A percentile compares a stretch with the other conserved stretches of the same genome.
phyloP scores from a whole-genome alignment of 2,888 invertebrate species.

The Romanomermis culicivorax region DNA sequence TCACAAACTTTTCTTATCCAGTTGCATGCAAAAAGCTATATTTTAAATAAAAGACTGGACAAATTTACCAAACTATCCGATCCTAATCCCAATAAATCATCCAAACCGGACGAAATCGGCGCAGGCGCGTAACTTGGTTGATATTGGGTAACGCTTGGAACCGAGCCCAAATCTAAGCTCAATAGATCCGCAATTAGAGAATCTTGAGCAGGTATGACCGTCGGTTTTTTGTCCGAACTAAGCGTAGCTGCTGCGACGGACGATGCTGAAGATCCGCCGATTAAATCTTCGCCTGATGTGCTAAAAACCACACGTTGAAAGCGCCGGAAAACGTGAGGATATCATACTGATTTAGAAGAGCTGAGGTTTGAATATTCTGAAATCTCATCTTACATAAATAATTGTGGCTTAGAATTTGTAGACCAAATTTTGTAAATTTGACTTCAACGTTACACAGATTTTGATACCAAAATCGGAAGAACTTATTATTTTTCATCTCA shows the following conservation, averaged over 20 bases:
- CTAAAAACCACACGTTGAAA: no score
- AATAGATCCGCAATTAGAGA: constrained; percentile 86
- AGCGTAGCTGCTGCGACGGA: background rate
- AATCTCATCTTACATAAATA: no score
- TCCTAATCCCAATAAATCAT: constrained; percentile 19
- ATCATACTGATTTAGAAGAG: no score
- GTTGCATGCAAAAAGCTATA: background rate
- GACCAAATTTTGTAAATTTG: no score
- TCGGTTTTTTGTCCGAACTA: constrained; percentile 18
- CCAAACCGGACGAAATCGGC: constrained; percentile 21
- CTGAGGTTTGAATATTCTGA: no score
- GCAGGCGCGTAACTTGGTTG: constrained; percentile 17
- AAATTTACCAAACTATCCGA: constrained; percentile 12
- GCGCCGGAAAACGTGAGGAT: no score
- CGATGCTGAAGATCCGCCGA: background rate
- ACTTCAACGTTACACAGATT: no score
- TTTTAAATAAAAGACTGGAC: constrained; percentile 2
- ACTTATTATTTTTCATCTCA: no score
- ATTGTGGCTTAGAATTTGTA: no score
- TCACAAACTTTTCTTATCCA: background rate
- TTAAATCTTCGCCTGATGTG: background rate
- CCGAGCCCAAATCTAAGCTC: constrained; percentile 71
- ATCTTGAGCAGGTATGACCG: constrained; percentile 54
- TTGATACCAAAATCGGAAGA: no score
- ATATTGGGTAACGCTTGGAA: constrained; percentile 28